A percentile compares a stretch with the other conserved stretches of the same genome.
Conservation (phyloP, 2,888 invertebrate species). For the Pollenia labialis region DNA sequence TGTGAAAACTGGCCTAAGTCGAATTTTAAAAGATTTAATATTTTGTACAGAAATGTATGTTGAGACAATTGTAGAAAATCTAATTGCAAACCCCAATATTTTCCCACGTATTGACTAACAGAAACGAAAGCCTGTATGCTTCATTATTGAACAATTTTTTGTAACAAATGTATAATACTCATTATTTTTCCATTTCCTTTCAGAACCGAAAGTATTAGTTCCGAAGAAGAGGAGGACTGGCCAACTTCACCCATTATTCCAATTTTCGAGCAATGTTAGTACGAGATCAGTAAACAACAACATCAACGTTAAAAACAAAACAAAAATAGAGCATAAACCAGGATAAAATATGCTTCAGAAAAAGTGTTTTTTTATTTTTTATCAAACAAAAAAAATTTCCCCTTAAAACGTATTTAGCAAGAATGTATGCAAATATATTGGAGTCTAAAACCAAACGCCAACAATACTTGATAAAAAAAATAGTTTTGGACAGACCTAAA, state of each 20-base stretch:
- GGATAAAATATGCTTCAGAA: constrained; percentile 63
- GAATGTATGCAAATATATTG: constrained; percentile 10
- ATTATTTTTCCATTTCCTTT: constrained; percentile 67
- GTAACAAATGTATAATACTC: background rate
- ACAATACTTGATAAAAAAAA: constrained; percentile 19
- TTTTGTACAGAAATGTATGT: no score
- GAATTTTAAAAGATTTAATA: no score
- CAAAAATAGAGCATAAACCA: constrained; percentile 66
- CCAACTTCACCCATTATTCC: constrained; percentile 87
- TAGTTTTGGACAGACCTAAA: constrained; percentile 18
- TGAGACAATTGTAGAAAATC: no score
- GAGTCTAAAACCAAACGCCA: constrained; percentile 7
- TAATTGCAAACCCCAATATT: no score
- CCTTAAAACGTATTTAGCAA: constrained; percentile 51
- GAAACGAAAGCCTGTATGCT: no score
- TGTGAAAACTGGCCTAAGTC: no score
- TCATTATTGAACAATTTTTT: background rate
- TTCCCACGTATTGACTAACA: no score
- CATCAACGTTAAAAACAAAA: constrained; percentile 54
- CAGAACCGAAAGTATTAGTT: constrained; percentile 87
- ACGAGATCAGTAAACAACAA: constrained; percentile 65
- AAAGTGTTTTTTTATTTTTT: constrained; percentile 66
- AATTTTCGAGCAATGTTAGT: constrained; percentile 85
- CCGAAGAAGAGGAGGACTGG: constrained; percentile 86
- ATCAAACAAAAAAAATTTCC: constrained; percentile 62